Conservation (phyloP, 2,797 vertebrate species). For the Halcyon smyrnensis region DNA sequence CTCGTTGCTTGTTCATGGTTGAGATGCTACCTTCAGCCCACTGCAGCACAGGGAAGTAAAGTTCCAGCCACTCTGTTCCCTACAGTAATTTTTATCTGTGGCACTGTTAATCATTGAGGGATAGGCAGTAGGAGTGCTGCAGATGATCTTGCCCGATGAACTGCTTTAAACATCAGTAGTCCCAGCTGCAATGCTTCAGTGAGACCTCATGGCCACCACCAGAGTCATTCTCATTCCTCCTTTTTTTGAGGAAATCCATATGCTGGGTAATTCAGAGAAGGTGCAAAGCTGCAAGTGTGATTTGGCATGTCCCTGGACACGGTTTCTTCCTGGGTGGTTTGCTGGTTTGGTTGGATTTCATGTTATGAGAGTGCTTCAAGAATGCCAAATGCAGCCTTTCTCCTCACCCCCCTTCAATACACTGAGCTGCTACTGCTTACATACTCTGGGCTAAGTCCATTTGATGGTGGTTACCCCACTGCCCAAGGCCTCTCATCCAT, state of each 20-base stretch:
- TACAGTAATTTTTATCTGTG: background rate
- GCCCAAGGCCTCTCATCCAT: accelerated
- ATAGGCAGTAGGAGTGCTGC: background rate
- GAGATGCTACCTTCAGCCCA: background rate
- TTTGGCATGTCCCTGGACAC: background rate
- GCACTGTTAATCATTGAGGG: too few species aligned
- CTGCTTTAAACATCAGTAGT: background rate
- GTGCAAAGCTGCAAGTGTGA: background rate
- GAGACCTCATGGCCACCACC: background rate
- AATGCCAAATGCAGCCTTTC: background rate
- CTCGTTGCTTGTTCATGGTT: background rate
- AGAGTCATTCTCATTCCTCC: accelerated
- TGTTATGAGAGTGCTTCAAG: background rate
- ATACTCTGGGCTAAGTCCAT: background rate
- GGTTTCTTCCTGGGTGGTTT: background rate
- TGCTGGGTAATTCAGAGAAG: background rate
- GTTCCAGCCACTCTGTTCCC: background rate
- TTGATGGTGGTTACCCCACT: background rate
- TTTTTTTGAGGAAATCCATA: background rate
- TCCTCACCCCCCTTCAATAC: background rate
- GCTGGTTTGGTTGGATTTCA: background rate
- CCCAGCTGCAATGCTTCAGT: background rate
- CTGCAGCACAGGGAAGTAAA: too few species aligned
- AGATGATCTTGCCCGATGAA: accelerated
- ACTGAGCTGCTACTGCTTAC: background rate